These are phyloP conservation scores for Semicossyphus pulcher DNA, from an alignment of 2,113 vertebrate species.

Conservation along the genomic window DNA sequence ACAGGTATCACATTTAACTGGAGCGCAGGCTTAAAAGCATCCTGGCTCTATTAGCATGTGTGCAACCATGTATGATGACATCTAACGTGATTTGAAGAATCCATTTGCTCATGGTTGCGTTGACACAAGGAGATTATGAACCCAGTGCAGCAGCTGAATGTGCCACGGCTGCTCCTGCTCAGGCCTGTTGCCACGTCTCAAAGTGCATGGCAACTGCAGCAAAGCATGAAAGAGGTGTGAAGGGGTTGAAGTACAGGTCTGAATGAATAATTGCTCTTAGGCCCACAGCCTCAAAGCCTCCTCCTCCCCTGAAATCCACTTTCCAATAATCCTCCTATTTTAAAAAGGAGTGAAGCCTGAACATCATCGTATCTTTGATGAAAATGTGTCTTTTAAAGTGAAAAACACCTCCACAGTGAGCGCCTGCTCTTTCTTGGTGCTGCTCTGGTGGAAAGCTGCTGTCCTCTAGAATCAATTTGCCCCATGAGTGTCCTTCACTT, in stretches of 20 bases:
- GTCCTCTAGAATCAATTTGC: slow-evolving; percentile 41
- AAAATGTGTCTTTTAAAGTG: background rate
- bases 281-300: background rate
- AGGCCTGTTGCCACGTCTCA: slow-evolving; percentile 49
- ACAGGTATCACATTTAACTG: slow-evolving; percentile 33
- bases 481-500: slow-evolving; percentile 54
- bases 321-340: background rate
- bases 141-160: slow-evolving; percentile 10
- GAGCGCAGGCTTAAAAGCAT: no score
- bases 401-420: background rate
- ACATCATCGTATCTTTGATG: background rate
- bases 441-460: slow-evolving; percentile 19
- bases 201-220: slow-evolving; percentile 54
- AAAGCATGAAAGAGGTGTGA: slow-evolving; percentile 22
- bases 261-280: no score
- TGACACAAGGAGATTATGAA: slow-evolving; percentile 45
- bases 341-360: background rate
- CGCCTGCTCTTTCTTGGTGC: background rate
- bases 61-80: slow-evolving; percentile 32
- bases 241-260: no score
- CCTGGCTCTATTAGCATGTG: slow-evolving; percentile 54
- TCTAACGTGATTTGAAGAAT: slow-evolving; percentile 51
- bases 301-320: background rate
- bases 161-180: background rate
- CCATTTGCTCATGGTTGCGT: slow-evolving; percentile 43